Evolutionary conservation across 2,797 vertebrate genomes (phyloP).

Genomic region (Tarsius wallacei): DNA sequence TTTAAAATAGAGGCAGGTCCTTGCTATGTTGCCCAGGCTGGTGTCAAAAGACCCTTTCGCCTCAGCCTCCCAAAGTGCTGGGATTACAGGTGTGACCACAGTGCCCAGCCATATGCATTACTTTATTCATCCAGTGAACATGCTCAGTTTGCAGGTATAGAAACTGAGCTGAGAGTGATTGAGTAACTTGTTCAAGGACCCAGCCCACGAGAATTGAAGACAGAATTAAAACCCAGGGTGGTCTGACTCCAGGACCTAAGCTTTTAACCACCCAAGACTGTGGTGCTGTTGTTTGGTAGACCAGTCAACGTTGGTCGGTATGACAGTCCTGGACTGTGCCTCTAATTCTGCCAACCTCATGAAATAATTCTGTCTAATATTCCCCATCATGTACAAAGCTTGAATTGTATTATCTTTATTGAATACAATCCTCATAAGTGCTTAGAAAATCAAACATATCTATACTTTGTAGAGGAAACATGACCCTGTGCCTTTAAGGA

Average conservation of each 20-base stretch:
- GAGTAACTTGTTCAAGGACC: conserved; percentile 36
- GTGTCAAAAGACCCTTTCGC: too few relatives aligned
- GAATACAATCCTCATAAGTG: not conserved
- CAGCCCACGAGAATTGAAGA: not conserved
- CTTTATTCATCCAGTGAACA: conserved; percentile 5
- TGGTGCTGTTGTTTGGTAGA: not conserved
- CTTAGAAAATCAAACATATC: conserved; percentile 50
- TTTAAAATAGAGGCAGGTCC: too few relatives aligned
- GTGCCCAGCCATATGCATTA: not conserved
- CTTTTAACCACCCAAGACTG: not conserved
- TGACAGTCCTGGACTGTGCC: not conserved
- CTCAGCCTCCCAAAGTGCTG: too few relatives aligned
- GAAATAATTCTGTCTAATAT: not conserved
- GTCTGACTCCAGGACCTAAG: not conserved
- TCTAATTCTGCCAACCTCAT: not conserved
- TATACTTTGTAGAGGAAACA: conserved; percentile 34
- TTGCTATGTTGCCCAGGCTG: too few relatives aligned
- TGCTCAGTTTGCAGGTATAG: not conserved
- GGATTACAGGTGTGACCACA: too few relatives aligned
- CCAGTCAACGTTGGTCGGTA: not conserved
- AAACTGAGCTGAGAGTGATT: conserved; percentile 20
- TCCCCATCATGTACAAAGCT: not conserved
- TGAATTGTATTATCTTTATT: not conserved
- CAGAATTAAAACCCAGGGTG: not conserved
- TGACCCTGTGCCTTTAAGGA: not conserved